These are phyloP conservation scores for Hydropsyche tenuis DNA, from an alignment of 1,140 invertebrate genomes.

Conservation along the genomic window DNA sequence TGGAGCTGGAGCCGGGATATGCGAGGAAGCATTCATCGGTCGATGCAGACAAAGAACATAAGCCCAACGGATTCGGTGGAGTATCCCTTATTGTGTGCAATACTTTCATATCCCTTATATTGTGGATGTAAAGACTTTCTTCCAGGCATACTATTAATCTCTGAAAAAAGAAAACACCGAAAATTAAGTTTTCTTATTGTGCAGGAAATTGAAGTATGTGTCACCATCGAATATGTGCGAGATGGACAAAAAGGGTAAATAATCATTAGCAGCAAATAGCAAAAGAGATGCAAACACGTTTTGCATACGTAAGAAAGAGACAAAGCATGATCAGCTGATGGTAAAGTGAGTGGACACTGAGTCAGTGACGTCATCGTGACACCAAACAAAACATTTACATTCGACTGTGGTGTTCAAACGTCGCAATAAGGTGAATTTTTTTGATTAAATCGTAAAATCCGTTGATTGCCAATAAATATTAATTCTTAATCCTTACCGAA, in stretches of 20 bases:
- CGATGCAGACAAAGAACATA: slow-evolving; percentile 90
- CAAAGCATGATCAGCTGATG: slow-evolving; percentile 25
- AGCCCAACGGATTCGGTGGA: slow-evolving; percentile 90
- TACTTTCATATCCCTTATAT: slow-evolving; percentile 98
- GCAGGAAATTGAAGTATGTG: no score
- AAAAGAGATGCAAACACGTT: neutral
- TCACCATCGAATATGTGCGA: no score
- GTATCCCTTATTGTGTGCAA: slow-evolving; percentile 98
- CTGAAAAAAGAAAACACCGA: no score
- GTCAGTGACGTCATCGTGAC: slow-evolving; percentile 17
- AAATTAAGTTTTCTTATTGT: no score
- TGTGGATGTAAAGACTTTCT: slow-evolving; percentile 98
- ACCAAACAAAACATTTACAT: slow-evolving; percentile 25
- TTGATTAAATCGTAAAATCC: no score
- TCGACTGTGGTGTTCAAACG: neutral
- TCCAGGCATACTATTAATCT: slow-evolving; percentile 96
- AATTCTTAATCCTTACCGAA: neutral
- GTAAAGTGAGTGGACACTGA: neutral
- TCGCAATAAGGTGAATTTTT: neutral
- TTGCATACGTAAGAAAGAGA: neutral
- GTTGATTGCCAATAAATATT: no score
- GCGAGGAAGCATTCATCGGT: slow-evolving; percentile 93
- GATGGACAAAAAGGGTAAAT: no score
- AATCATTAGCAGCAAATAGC: neutral
- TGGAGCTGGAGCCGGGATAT: slow-evolving; percentile 93